Evolutionary conservation across 2,113 vertebrate species (phyloP), one percentile per base, ranked within the genome.

Genomic region (Cyphomyrus plagiostoma): DNA sequence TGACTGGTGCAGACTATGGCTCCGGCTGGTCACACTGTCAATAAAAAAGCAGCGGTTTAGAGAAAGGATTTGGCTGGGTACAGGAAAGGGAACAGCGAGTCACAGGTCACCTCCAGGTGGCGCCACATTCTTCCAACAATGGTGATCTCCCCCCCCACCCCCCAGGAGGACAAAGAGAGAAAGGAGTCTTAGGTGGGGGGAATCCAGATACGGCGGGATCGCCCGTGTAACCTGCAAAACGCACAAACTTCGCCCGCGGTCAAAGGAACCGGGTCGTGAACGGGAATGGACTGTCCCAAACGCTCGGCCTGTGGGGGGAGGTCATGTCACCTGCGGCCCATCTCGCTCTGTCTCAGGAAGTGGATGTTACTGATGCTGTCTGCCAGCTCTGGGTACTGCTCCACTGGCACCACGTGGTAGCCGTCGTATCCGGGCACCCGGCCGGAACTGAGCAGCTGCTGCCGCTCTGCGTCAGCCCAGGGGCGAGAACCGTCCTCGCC

Each of bases 311-410:
- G 90, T 93, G 89, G 91, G 91, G 89, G 89, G 89, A 92, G 90
- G 93, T 95, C 94, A 96, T 98, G 98, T 99, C 98, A 99, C 98
- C 98, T 99, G 94, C 98, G 97, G 96, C 98, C 98, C 98, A 99
- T 99, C 93, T 99, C 98, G 23, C 97, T 99, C 97, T 99, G 98
- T 97, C 98, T 97, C 98, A 99, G 97, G 95, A 99, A 99, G 93
- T 99, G 97, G 95, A 99, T 96, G 93, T 99, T 99, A 96, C 96
- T 98, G 91, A 97, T 96, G 93, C 97, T 99, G 96, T 99, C 99
- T 26, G 98, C 97, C 93, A 99, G 97, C 97, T 99, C 98, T 0
- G 99, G 98, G 93, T 98, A 99, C 94, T 98, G 98, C 94, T 99
- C 98, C 10, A 98, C 97, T 0, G 99, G 98, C 92, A 98, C 97